Evolutionary conservation across 2,797 vertebrate species (phyloP).

Genomic region (Mycteria americana): DNA sequence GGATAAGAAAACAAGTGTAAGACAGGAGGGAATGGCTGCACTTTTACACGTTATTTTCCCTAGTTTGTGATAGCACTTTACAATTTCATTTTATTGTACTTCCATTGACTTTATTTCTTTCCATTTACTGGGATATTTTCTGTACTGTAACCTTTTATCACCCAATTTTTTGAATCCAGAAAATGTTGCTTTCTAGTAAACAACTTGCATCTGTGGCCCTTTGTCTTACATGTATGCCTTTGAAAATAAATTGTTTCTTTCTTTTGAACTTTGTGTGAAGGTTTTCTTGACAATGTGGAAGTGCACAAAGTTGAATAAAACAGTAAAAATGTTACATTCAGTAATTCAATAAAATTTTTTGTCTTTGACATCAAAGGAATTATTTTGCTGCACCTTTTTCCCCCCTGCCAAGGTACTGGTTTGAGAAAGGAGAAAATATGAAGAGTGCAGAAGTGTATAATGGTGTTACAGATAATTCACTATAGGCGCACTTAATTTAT

Average conservation of each 20-base stretch:
- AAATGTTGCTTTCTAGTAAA: neutral
- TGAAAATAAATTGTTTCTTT: neutral
- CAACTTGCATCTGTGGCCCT: neutral
- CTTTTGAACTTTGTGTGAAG: neutral
- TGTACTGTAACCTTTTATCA: neutral
- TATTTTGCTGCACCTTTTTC: neutral
- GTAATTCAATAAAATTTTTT: neutral
- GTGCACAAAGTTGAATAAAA: neutral
- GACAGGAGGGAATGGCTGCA: neutral
- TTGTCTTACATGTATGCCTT: neutral
- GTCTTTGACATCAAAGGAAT: neutral
- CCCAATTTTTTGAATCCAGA: neutral
- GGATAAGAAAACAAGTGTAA: neutral
- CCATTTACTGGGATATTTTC: neutral
- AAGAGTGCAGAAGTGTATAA: neutral
- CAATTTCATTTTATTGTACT: neutral
- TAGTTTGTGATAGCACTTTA: neutral
- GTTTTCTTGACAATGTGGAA: neutral
- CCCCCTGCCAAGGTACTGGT: neutral
- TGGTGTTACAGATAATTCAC: neutral
- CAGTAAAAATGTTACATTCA: neutral
- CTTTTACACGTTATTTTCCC: neutral
- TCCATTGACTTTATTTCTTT: neutral
- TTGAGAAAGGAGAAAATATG: neutral
- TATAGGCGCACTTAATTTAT: neutral